Percentiles rank a stretch among this genome's conserved stretches.
These are phyloP conservation scores for Malthinus seriepunctatus DNA, from an alignment of 2,888 invertebrate species.

Conservation along the genomic window DNA sequence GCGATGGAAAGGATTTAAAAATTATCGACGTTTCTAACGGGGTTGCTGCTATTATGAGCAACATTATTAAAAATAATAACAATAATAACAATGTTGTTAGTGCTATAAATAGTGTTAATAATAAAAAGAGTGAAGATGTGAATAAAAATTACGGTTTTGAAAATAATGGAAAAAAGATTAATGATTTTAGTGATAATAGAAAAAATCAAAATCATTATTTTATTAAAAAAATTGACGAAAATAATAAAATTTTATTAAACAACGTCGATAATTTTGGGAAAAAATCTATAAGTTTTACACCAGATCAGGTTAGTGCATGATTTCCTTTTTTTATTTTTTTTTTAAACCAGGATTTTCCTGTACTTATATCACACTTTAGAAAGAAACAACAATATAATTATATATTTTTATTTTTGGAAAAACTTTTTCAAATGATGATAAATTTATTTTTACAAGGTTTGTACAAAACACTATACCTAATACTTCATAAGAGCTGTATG, in stretches of 20 bases:
- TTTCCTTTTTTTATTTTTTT: not conserved
- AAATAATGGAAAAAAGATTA: constrained; percentile 32
- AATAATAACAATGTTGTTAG: constrained; percentile 34
- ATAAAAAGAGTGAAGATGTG: constrained; percentile 33
- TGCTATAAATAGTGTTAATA: constrained; percentile 23
- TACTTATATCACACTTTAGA: too few species aligned
- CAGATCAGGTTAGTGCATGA: constrained; percentile 64
- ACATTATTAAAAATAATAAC: constrained; percentile 20
- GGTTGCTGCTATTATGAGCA: constrained; percentile 10
- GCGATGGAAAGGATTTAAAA: constrained; percentile 29
- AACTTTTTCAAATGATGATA: too few species aligned
- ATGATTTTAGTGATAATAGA: constrained; percentile 38
- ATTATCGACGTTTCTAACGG: constrained; percentile 36
- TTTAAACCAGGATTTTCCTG: too few species aligned
- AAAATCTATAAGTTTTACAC: constrained; percentile 51
- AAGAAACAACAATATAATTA: too few species aligned
- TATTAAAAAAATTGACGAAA: constrained; percentile 40
- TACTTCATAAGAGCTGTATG: too few species aligned
- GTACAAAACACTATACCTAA: too few species aligned
- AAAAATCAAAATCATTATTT: constrained; percentile 45
- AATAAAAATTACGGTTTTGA: constrained; percentile 29
- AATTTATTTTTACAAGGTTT: too few species aligned
- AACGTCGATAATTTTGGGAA: constrained; percentile 50
- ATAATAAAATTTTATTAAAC: constrained; percentile 45
- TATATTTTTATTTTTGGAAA: too few species aligned